Conservation (phyloP, 2,797 vertebrate species). For the Lagocephalus sceleratus region DNA sequence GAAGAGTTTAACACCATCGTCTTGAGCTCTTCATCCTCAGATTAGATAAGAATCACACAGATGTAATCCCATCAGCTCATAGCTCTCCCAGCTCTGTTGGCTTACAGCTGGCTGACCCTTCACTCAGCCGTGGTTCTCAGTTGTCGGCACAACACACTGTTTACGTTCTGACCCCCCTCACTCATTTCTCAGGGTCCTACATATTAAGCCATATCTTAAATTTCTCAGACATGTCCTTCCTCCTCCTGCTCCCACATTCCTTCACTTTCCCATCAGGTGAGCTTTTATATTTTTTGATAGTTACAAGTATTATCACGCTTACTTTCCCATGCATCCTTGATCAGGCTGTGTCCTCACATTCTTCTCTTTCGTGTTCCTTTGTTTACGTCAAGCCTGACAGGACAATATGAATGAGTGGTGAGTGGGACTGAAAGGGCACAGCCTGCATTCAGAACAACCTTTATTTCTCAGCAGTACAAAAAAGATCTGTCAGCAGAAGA, state of each 20-base stretch:
- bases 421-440: not conserved
- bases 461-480: not conserved
- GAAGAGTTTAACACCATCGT: constrained; percentile 37
- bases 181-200: constrained; percentile 5
- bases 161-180: not conserved
- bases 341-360: not conserved
- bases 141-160: constrained; percentile 25
- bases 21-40: constrained; percentile 36
- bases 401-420: not conserved
- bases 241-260: not conserved
- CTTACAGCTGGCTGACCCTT: constrained; percentile 49
- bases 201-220: not conserved
- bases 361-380: not conserved
- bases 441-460: not conserved
- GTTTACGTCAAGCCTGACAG: too few species aligned
- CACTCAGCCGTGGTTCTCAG: constrained; percentile 28
- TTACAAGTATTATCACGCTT: not conserved
- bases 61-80: constrained; percentile 51
- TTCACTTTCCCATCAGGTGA: not conserved
- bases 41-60: constrained; percentile 55
- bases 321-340: not conserved
- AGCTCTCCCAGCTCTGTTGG: constrained; percentile 44
- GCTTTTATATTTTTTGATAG: not conserved
- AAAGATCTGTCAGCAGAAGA: not conserved
- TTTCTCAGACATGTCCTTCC: not conserved